Evolutionary conservation across 1,140 invertebrate species (phyloP).

Genomic region (Aphaenogaster rudis): DNA sequence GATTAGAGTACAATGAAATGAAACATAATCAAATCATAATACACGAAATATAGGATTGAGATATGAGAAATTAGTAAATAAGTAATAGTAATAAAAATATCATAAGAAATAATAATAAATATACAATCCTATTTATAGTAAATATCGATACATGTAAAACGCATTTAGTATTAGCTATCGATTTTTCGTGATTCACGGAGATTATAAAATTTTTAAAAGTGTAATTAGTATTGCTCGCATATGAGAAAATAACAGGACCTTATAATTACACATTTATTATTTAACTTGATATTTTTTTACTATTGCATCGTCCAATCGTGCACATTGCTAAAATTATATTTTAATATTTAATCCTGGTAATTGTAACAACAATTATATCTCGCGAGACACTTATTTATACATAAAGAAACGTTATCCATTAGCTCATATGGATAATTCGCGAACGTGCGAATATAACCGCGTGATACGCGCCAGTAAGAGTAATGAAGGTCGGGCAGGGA

Average conservation of each 20-base stretch:
- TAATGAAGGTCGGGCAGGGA: conserved; percentile 42
- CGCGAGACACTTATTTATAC: background rate
- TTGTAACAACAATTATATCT: background rate
- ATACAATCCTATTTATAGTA: conserved; percentile 1
- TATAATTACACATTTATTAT: background rate
- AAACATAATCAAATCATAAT: background rate
- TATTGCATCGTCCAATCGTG: background rate
- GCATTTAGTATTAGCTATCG: background rate
- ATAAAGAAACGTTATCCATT: background rate
- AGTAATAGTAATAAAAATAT: too few species aligned
- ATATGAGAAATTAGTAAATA: background rate
- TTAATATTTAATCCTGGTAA: background rate
- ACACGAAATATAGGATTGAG: background rate
- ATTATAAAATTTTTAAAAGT: background rate
- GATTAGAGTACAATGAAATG: conserved; percentile 32
- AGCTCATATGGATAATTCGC: conserved; percentile 1
- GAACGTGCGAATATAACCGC: conserved; percentile 27
- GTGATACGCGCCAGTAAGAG: conserved; percentile 9
- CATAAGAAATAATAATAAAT: background rate
- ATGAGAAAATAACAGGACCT: background rate
- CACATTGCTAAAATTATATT: background rate
- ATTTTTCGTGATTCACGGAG: background rate
- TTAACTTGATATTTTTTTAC: background rate
- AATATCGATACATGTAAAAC: background rate
- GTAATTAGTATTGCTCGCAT: background rate